A percentile compares a stretch with the other conserved stretches of the same genome.
phyloP scores from a whole-genome alignment of 2,888 invertebrate species.

The Microctonus hyperodae region DNA sequence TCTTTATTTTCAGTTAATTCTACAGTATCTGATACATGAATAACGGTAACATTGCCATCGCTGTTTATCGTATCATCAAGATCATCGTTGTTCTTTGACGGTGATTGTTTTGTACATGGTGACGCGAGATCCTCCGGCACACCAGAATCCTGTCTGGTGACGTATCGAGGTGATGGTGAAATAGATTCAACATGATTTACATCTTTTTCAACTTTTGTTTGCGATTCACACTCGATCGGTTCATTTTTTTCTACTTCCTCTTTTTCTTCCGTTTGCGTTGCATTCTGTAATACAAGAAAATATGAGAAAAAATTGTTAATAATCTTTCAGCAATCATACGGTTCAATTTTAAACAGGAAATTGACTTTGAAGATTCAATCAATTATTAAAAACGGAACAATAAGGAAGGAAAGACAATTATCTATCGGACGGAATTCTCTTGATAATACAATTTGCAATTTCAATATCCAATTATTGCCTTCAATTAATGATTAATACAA shows the following conservation, averaged over 20 bases:
- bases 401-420: constrained; percentile 2
- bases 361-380: neutral
- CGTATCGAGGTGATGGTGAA: constrained; percentile 44
- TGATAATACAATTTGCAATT: constrained; percentile 16
- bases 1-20: constrained; percentile 51
- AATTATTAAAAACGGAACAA: neutral
- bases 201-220: constrained; percentile 6
- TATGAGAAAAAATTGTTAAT: neutral
- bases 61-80: constrained; percentile 50
- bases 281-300: constrained; percentile 30
- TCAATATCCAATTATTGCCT: constrained; percentile 22
- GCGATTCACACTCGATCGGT: neutral
- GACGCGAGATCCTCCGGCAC: constrained; percentile 57
- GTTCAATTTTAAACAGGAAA: constrained; percentile 25
- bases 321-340: neutral
- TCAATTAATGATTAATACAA: constrained; percentile 1
- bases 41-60: constrained; percentile 58
- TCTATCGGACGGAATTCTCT: neutral
- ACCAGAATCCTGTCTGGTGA: constrained; percentile 57
- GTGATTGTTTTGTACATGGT: constrained; percentile 40
- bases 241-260: neutral
- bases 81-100: constrained; percentile 41
- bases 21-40: constrained; percentile 49
- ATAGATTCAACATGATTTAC: constrained; percentile 9
- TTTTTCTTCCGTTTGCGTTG: constrained; percentile 17